Base-by-base conservation (phyloP, 2,113 vertebrate species). In the Scortum barcoo region DNA sequence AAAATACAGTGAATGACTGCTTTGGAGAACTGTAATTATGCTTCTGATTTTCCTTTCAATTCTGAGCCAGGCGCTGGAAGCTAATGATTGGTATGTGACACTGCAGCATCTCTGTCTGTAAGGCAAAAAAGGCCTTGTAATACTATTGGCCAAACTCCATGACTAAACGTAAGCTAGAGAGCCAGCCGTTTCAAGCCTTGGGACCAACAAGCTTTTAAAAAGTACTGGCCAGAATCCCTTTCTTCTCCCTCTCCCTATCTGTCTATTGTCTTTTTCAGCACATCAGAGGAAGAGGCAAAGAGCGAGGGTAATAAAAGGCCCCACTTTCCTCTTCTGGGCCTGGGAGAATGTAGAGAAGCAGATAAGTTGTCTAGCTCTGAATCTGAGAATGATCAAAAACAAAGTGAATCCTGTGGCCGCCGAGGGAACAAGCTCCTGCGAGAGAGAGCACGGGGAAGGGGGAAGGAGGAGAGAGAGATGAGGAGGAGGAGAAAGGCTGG, bases 321-420 rank as follows among this genome's bases (percentile, higher is more conserved):
- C 67, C 1, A 44, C 76, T 90, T 86, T 81, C 53, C 87, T 93
- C 90, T 92, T 92, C 86, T 86, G 92, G 91, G 90, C 91, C 87
- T 40, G 72, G 83, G 83, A 92, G 88, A 89, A 87, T 81, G 86
- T 85, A 88, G 87, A 92, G 86, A 83, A 88, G 85, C 89, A 88
- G 92, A 94, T 93, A 93, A 93, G 90, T 91, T 94, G 92, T 89
- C 86, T 69, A 61, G 87, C 88, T 91, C 88, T 54, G 76, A 87
- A 83, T 89, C 85, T 90, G 89, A 84, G 89, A 86, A 92, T 92
- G 90, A 94, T 94, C 91, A 93, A 93, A 94, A 93, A 92, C 92
- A 89, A 89, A 93, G 91, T 81, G 88, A 91, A 94, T 93, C 90
- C 83, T 58, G 63, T 84, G 88, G 86, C 90, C 78, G 58, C 89